These are phyloP conservation scores for Drosophila sp. DNA, from an alignment of 1,140 invertebrate genomes.

Conservation along the genomic window DNA sequence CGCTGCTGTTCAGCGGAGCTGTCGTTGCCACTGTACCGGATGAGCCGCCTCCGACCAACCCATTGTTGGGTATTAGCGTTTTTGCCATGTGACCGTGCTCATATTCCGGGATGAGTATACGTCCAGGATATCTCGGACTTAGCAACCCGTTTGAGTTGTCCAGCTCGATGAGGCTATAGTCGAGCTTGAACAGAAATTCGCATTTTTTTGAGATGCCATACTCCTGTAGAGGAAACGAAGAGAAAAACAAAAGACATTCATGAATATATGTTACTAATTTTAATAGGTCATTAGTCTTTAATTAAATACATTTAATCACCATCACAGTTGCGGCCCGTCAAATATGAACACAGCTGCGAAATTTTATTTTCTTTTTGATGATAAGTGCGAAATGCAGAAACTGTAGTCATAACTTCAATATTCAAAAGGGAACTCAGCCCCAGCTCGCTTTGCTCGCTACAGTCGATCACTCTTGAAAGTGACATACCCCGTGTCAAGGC, in stretches of 20 bases:
- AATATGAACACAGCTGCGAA: too few relatives aligned
- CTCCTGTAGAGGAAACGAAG: conserved; percentile 84
- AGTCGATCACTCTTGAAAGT: too few relatives aligned
- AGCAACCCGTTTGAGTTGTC: conserved; percentile 89
- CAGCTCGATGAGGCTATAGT: conserved; percentile 88
- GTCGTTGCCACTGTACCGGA: conserved; percentile 61
- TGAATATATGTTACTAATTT: too few relatives aligned
- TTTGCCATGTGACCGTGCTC: conserved; percentile 85
- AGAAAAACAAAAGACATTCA: neutral
- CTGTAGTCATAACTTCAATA: too few relatives aligned
- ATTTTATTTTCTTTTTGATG: too few relatives aligned
- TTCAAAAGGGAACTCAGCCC: too few relatives aligned
- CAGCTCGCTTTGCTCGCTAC: too few relatives aligned
- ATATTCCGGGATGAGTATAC: conserved; percentile 89
- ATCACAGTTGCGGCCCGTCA: too few relatives aligned
- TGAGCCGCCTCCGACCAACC: conserved; percentile 43
- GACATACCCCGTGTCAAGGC: too few relatives aligned
- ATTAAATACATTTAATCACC: too few relatives aligned
- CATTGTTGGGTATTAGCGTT: conserved; percentile 65
- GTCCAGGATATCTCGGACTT: conserved; percentile 91
- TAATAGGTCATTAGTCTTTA: too few relatives aligned
- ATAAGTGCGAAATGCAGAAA: too few relatives aligned
- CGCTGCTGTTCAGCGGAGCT: conserved; percentile 62
- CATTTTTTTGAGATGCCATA: conserved; percentile 88
- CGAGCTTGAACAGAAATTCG: conserved; percentile 87